Percentiles rank a stretch among this genome's conserved stretches.
Evolutionary conservation across 2,113 vertebrate species (phyloP).

Genomic region (Sinocyclocheilus anophthalmus): DNA sequence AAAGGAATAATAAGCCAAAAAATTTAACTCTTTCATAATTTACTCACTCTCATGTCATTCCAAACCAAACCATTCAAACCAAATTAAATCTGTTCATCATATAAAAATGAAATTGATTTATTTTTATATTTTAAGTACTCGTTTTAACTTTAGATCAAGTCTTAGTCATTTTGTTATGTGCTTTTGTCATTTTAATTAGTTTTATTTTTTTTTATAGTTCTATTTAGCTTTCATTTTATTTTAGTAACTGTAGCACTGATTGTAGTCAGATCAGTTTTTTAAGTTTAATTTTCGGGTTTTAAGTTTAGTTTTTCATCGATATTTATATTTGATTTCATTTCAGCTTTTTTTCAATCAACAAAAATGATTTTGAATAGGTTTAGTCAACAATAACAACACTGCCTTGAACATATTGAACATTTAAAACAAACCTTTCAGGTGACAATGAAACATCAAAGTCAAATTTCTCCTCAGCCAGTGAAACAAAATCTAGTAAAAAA

Average conservation of each 20-base stretch:
- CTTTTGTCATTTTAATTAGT: not conserved
- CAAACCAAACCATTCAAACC: too few species aligned
- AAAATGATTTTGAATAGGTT: not conserved
- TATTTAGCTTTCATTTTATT: not conserved
- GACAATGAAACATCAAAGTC: conserved; percentile 79
- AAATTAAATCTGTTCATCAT: too few species aligned
- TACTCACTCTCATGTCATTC: too few species aligned
- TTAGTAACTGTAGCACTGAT: not conserved
- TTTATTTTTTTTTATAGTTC: too few species aligned
- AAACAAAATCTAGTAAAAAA: conserved; percentile 60
- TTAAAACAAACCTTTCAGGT: conserved; percentile 69
- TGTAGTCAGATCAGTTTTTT: not conserved
- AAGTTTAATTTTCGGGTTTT: not conserved
- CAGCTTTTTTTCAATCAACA: not conserved
- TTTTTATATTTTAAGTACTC: too few species aligned
- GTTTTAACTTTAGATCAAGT: not conserved
- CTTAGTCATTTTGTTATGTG: too few species aligned
- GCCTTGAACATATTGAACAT: not conserved
- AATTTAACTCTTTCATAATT: too few species aligned
- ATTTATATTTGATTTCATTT: not conserved
- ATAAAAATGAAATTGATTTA: too few species aligned
- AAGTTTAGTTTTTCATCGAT: not conserved
- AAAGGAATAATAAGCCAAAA: too few species aligned
- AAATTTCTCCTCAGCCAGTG: conserved; percentile 76
- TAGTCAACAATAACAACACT: not conserved